Conservation (phyloP, 2,888 invertebrate genomes). For the Gasteruption jaculator region DNA sequence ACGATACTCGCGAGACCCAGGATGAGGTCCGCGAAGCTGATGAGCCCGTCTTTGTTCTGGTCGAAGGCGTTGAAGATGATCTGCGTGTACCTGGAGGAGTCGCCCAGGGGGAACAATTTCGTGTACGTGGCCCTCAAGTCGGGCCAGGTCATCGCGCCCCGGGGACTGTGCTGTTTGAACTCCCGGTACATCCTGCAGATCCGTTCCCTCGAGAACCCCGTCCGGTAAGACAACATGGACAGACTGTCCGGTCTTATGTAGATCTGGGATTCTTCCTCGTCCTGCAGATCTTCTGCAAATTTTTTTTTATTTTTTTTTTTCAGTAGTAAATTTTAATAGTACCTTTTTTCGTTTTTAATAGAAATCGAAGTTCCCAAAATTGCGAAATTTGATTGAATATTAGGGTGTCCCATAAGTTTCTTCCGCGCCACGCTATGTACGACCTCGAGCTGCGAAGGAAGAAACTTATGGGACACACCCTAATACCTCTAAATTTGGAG, state of each 20-base stretch:
- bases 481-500: background rate
- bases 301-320: too few relatives aligned
- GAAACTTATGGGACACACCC: too few relatives aligned
- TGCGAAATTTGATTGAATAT: too few relatives aligned
- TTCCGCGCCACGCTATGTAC: too few relatives aligned
- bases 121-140: constrained; percentile 40
- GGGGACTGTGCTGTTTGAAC: constrained; percentile 43
- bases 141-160: constrained; percentile 33
- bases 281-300: constrained; percentile 27
- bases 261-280: constrained; percentile 25
- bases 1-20: constrained; percentile 32
- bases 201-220: constrained; percentile 39
- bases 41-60: constrained; percentile 37
- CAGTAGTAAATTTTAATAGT: too few relatives aligned
- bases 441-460: too few relatives aligned
- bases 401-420: too few relatives aligned
- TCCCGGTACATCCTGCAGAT: constrained; percentile 38
- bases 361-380: too few relatives aligned
- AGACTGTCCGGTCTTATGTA: constrained; percentile 35
- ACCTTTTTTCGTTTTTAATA: too few relatives aligned
- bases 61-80: constrained; percentile 43
- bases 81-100: constrained; percentile 39
- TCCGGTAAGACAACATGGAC: constrained; percentile 27
- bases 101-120: constrained; percentile 42
- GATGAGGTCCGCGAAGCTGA: constrained; percentile 40